Base-by-base conservation (phyloP, 2,797 vertebrate genomes). In the Acanthornis magna region DNA sequence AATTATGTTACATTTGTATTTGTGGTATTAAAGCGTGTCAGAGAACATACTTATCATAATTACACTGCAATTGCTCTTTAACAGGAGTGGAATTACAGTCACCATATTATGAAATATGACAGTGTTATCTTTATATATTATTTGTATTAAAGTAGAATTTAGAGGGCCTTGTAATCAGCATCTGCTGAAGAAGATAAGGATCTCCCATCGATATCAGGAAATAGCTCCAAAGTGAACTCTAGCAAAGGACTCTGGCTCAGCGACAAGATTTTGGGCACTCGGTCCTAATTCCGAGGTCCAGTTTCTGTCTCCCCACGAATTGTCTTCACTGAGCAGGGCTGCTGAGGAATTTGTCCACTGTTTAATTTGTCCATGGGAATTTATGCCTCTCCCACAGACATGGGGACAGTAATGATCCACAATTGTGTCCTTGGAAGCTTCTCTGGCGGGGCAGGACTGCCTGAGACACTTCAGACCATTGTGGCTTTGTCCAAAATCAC, bases 11-110 rank as follows among this genome's bases (percentile, higher is more conserved):
- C 85, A 86, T 81, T 94, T 88, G 80, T 96, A 93, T 95, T 95
- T 96, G 93, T 81, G 90, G 63, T 48, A 79, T 78, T 81, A 95
- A 92, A 96, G 76, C 32, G 60, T 94, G 90, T 91, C 91, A 88
- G 88, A 45, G 88, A 95, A 90, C 90, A 94, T 50, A 95, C 95
- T 96, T 84, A 92, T 95, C 87, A 93, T 95, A 96, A 95, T 94
- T 96, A 92, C 63, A 50, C 73, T 55, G 74, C 89, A 96, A 92
- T 93, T 96, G 91, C 92, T 95, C 87, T 93, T 96, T 90, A 93
- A 60, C 63, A 76, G n/a, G 67, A 92, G 60, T 90, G 85, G 92
- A 91, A 95, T 96, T 96, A 73, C 62, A 93, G 89, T 96, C 91
- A 91, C 26, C 73, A 73, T 68, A 48, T 93, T 95, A 77, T 95